Conservation (phyloP, 2,113 vertebrate genomes). For the Leptobrachium leishanense region DNA sequence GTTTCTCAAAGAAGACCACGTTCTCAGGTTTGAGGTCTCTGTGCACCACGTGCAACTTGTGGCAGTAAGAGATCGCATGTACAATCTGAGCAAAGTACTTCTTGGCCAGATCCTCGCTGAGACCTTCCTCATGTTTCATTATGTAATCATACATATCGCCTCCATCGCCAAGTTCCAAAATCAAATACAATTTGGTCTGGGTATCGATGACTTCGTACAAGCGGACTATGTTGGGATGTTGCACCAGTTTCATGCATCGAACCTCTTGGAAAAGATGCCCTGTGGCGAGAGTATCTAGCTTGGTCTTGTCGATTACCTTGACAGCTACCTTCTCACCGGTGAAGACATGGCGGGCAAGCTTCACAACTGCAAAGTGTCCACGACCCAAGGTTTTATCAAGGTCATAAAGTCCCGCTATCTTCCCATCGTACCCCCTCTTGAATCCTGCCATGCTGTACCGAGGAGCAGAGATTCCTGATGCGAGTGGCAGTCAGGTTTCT, state of each 20-base stretch:
- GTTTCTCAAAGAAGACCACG: conserved; percentile 97
- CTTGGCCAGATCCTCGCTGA: conserved; percentile 93
- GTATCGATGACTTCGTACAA: conserved; percentile 97
- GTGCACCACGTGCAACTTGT: conserved; percentile 94
- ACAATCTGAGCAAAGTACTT: conserved; percentile 98
- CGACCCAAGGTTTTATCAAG: conserved; percentile 96
- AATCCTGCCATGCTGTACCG: conserved; percentile 89
- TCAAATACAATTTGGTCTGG: conserved; percentile 96
- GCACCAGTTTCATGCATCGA: conserved; percentile 96
- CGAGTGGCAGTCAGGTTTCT: conserved; percentile 56
- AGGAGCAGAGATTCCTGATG: conserved; percentile 51
- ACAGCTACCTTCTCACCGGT: conserved; percentile 98
- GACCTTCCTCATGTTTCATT: conserved; percentile 97
- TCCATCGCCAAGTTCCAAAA: conserved; percentile 93
- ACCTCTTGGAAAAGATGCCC: conserved; percentile 98
- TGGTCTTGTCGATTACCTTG: conserved; percentile 98
- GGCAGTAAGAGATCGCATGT: conserved; percentile 97
- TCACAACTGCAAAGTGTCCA: conserved; percentile 96
- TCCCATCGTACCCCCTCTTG: conserved; percentile 95
- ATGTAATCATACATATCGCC: conserved; percentile 99
- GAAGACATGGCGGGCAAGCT: conserved; percentile 94
- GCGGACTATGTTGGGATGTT: conserved; percentile 95
- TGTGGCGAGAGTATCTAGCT: conserved; percentile 89
- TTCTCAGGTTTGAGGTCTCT: conserved; percentile 97
- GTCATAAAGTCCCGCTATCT: conserved; percentile 96